phyloP scores from a whole-genome alignment of 2,888 invertebrate species.

The Tetanocera ferruginea region DNA sequence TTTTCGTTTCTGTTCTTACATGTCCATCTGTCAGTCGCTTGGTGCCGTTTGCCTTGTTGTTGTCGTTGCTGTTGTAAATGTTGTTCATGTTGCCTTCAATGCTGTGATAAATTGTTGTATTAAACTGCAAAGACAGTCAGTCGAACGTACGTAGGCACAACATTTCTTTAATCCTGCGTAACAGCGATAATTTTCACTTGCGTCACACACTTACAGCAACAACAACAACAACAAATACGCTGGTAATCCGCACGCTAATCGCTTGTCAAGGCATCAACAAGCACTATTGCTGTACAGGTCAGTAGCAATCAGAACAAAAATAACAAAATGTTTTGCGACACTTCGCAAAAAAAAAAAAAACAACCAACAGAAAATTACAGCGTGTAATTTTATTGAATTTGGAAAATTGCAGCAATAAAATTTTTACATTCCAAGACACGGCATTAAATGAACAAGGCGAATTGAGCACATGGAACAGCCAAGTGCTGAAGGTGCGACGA shows the following conservation, averaged over 20 bases:
- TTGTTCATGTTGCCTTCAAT: conserved; percentile 19
- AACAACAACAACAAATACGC: conserved; percentile 20
- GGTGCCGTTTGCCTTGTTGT: neutral
- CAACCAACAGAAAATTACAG: neutral
- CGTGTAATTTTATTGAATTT: conserved; percentile 33
- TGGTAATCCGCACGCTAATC: conserved; percentile 25
- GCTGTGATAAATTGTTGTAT: conserved; percentile 32
- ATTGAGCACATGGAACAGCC: neutral
- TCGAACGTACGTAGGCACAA: conserved; percentile 29
- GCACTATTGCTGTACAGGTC: neutral
- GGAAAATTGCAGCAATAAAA: conserved; percentile 37
- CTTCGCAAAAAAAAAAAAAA: neutral
- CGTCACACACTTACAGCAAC: neutral
- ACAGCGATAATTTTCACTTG: neutral
- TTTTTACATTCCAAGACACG: conserved; percentile 8
- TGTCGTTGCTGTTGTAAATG: neutral
- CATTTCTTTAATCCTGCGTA: conserved; percentile 43
- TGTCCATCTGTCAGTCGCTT: neutral
- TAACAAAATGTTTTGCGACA: conserved; percentile 11
- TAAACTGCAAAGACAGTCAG: conserved; percentile 48
- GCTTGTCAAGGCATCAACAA: conserved; percentile 22
- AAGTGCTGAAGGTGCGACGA: neutral
- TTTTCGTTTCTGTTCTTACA: neutral
- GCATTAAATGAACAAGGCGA: neutral
- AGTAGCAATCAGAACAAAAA: neutral